These are phyloP conservation scores for Solen grandis DNA, from an alignment of 1,140 invertebrate genomes.

Conservation along the genomic window DNA sequence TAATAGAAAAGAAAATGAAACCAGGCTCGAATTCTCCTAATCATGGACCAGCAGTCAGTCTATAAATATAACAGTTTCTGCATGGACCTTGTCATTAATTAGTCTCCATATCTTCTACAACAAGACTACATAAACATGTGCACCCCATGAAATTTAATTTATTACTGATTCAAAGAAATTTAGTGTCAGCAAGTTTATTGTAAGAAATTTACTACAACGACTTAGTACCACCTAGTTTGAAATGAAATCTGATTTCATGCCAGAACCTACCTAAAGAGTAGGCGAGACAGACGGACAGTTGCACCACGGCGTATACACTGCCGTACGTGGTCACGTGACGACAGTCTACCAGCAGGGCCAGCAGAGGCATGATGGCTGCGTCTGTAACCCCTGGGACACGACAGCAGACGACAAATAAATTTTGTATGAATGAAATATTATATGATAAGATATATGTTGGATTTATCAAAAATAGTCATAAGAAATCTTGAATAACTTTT, in stretches of 20 bases:
- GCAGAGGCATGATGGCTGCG: conserved; percentile 98
- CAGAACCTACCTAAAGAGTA: conserved; percentile 91
- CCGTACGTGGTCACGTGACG: conserved; percentile 96
- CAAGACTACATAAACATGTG: background rate
- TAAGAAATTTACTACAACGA: background rate
- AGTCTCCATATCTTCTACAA: background rate
- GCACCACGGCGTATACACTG: conserved; percentile 97
- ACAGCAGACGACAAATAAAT: too few relatives aligned
- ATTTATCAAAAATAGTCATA: background rate
- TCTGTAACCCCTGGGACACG: conserved; percentile 92
- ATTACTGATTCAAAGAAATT: background rate
- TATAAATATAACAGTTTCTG: background rate
- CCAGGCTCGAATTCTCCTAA: background rate
- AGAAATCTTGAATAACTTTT: too few relatives aligned
- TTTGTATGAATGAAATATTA: background rate
- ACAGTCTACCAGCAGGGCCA: conserved; percentile 97
- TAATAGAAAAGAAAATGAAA: conserved; percentile 40
- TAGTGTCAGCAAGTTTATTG: background rate
- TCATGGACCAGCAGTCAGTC: background rate
- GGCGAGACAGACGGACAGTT: conserved; percentile 98
- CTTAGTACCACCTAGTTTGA: background rate
- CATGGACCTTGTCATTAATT: background rate
- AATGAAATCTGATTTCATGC: background rate
- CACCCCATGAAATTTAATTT: background rate
- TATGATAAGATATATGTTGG: background rate